Conservation (phyloP, 2,113 vertebrate genomes). For the Macaca mulatta region DNA sequence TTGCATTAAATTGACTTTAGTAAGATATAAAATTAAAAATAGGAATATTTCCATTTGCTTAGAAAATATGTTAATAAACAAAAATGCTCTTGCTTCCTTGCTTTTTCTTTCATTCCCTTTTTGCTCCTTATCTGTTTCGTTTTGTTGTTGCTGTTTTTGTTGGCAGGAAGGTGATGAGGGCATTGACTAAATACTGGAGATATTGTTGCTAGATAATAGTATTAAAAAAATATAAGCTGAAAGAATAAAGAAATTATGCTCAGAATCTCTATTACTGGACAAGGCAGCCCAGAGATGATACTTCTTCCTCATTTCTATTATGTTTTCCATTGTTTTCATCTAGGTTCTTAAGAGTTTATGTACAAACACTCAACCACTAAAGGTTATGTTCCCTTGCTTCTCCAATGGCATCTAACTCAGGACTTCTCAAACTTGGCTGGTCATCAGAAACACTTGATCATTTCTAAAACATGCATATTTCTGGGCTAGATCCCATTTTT, state of each 20-base stretch:
- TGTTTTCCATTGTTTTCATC: not conserved
- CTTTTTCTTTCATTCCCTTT: not conserved
- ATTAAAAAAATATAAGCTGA: not conserved
- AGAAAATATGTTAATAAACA: not conserved
- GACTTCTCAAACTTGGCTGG: not conserved
- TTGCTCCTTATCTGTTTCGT: not conserved
- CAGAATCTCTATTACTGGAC: not conserved
- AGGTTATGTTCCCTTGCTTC: not conserved
- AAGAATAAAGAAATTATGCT: not conserved
- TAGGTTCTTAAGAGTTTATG: not conserved
- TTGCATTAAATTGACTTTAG: not conserved
- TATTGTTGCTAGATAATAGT: not conserved
- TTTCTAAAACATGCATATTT: not conserved
- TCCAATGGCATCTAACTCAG: not conserved
- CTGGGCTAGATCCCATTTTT: not conserved
- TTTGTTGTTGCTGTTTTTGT: not conserved
- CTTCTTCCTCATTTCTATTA: not conserved
- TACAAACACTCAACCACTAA: not conserved
- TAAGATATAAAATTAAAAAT: not conserved
- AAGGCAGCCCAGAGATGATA: not conserved
- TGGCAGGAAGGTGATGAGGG: rapidly evolving
- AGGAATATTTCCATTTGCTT: not conserved
- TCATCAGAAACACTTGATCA: not conserved
- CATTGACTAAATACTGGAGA: not conserved
- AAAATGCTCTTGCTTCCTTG: not conserved